These are phyloP conservation scores for Megaceryle alcyon DNA, from an alignment of 2,797 vertebrate genomes.

Conservation along the genomic window DNA sequence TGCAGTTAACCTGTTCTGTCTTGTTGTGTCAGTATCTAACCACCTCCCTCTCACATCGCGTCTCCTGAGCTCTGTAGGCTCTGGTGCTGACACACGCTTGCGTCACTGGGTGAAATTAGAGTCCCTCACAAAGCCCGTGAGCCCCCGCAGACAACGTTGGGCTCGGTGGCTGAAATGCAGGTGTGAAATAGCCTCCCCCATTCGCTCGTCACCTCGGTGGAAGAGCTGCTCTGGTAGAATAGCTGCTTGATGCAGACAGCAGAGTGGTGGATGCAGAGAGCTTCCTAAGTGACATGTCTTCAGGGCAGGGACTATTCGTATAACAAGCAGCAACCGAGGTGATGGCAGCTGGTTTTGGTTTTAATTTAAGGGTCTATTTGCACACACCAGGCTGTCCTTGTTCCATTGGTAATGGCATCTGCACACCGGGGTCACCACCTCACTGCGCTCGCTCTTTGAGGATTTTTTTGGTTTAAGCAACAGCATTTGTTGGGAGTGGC, in stretches of 20 bases:
- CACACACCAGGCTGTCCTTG: neutral
- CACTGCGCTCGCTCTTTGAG: neutral
- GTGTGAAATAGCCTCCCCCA: neutral
- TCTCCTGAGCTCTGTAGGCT: neutral
- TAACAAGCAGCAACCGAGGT: neutral
- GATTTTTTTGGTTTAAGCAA: neutral
- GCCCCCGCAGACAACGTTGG: rapidly evolving
- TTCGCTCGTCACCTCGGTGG: neutral
- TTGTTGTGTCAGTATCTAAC: rapidly evolving
- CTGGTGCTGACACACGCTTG: neutral
- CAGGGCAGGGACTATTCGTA: neutral
- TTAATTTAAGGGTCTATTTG: neutral
- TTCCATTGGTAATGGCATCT: neutral
- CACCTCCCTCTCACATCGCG: neutral
- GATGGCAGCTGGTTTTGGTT: neutral
- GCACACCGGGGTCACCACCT: neutral
- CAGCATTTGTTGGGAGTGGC: neutral
- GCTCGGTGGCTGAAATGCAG: neutral
- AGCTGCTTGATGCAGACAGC: neutral
- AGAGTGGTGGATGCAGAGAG: neutral
- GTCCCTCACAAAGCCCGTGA: neutral
- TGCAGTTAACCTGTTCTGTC: rapidly evolving
- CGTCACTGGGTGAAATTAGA: neutral
- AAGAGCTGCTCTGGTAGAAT: neutral
- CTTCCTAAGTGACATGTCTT: neutral